Evolutionary conservation across 2,888 invertebrate species (phyloP).

Genomic region (Sarcophaga caerulescens): DNA sequence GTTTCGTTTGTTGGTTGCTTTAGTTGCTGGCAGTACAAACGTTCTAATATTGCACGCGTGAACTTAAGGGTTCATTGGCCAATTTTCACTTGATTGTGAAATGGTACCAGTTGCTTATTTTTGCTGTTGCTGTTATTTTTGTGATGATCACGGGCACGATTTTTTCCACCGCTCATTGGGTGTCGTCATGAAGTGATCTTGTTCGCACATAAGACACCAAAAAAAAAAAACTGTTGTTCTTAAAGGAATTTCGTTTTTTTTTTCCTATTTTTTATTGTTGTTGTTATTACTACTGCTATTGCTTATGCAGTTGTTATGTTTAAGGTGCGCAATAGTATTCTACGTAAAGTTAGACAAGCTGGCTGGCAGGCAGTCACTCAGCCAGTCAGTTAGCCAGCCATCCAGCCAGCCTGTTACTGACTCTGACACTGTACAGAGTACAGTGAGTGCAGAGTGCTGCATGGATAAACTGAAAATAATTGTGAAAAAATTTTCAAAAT

Average conservation of each 20-base stretch:
- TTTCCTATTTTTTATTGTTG: neutral
- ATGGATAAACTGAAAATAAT: constrained; percentile 56
- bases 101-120: constrained; percentile 56
- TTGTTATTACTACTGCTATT: neutral
- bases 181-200: constrained; percentile 69
- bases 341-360: constrained; percentile 61
- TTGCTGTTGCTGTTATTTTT: constrained; percentile 35
- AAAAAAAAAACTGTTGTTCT: constrained; percentile 36
- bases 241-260: constrained; percentile 9
- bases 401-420: constrained; percentile 27
- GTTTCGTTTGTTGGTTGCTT: constrained; percentile 17
- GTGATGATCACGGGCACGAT: constrained; percentile 68
- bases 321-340: constrained; percentile 61
- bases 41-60: constrained; percentile 68
- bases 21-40: constrained; percentile 34
- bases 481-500: constrained; percentile 61
- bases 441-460: constrained; percentile 47
- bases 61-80: constrained; percentile 69
- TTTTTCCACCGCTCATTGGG: constrained; percentile 66
- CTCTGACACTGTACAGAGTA: too few relatives aligned
- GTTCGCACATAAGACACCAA: constrained; percentile 68
- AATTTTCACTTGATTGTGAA: constrained; percentile 68
- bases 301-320: constrained; percentile 19
- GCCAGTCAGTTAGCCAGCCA: constrained; percentile 62
- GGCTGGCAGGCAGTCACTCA: constrained; percentile 62